Conservation (phyloP, 2,113 vertebrate species). For the Cariama cristata region DNA sequence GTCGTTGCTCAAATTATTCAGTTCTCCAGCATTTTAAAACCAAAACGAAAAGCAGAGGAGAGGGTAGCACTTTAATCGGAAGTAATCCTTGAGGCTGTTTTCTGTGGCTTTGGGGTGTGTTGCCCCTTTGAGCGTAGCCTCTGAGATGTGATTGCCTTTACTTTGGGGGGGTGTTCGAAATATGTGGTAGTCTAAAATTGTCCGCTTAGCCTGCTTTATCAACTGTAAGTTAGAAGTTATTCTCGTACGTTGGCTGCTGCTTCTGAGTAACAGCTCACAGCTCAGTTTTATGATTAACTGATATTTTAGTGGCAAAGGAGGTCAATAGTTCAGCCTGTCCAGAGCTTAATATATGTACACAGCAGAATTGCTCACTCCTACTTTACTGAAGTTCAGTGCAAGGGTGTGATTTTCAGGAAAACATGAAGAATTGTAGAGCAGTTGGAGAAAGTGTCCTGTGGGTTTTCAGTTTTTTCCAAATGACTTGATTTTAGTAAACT, state of each 20-base stretch:
- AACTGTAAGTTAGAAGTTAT: constrained; percentile 49
- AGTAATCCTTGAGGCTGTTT: not conserved
- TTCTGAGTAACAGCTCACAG: constrained; percentile 26
- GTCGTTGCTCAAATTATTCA: not conserved
- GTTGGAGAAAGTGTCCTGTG: not conserved
- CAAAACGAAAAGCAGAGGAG: not conserved
- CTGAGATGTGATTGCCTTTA: constrained; percentile 22
- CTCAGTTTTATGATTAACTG: constrained; percentile 67
- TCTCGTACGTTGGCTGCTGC: constrained; percentile 41
- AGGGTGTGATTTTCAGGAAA: constrained; percentile 56
- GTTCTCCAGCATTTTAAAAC: constrained; percentile 1
- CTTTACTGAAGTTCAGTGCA: constrained; percentile 45
- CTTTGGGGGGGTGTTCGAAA: constrained; percentile 16
- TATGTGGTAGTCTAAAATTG: constrained; percentile 24
- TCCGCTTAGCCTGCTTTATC: constrained; percentile 41
- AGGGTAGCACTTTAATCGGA: not conserved
- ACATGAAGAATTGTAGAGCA: not conserved
- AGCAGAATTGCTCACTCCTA: constrained; percentile 10
- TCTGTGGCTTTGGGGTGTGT: not conserved
- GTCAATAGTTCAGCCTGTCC: constrained; percentile 77
- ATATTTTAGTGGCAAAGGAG: constrained; percentile 58
- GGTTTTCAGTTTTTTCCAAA: not conserved
- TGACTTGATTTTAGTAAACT: not conserved
- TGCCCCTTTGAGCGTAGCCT: not conserved
- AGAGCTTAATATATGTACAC: constrained; percentile 60